Base-by-base conservation (phyloP, 2,888 invertebrate species). In the Hermaeophaga mercurialis region DNA sequence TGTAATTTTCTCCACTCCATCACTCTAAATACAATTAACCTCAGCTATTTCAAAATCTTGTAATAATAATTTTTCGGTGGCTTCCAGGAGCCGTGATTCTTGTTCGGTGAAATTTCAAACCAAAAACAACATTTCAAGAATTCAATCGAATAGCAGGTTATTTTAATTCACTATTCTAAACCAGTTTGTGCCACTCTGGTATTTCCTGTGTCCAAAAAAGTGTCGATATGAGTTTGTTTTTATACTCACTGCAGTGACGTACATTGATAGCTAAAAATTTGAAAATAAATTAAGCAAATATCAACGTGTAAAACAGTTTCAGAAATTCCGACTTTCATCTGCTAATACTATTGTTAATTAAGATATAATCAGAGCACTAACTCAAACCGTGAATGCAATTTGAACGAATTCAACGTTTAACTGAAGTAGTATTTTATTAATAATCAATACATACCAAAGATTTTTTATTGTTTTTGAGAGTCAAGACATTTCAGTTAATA, bases 201-300 rank as follows among this genome's bases (percentile, higher is more conserved):
- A 31, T 31, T 31, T 31, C 31, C 31, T 31, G 31, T 31, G 31
- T 31, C 9, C n/a, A n/a, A 31, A 31, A 31, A 31, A 31, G 9
- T 31, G 22, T n/a, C 31, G 4, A 31, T 31, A 31, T 9, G 31
- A 31, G 31, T 31, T n/a, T 5, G 4, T n/a, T 31, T 31, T 31
- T 3, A 31, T 31, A 7, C n/a, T 4, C 3, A 31, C 4, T 9
- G 3, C 31, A 31, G 4, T n/a, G 31, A n/a, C 31, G 31, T 7
- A 22, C n/a, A n/a, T n/a, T n/a, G n/a, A n/a, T n/a, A n/a, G n/a
- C n/a, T n/a, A n/a, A n/a, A n/a, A n/a, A n/a, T n/a, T n/a, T n/a
- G n/a, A n/a, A n/a, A n/a, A n/a, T n/a, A n/a, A n/a, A n/a, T n/a
- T n/a, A n/a, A n/a, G n/a, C n/a, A n/a, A n/a, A n/a, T n/a, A n/a